Percentiles rank a stretch among this genome's conserved stretches.
These are phyloP conservation scores for Mionectes olivaceus DNA, from an alignment of 2,797 vertebrate genomes.

Conservation along the genomic window DNA sequence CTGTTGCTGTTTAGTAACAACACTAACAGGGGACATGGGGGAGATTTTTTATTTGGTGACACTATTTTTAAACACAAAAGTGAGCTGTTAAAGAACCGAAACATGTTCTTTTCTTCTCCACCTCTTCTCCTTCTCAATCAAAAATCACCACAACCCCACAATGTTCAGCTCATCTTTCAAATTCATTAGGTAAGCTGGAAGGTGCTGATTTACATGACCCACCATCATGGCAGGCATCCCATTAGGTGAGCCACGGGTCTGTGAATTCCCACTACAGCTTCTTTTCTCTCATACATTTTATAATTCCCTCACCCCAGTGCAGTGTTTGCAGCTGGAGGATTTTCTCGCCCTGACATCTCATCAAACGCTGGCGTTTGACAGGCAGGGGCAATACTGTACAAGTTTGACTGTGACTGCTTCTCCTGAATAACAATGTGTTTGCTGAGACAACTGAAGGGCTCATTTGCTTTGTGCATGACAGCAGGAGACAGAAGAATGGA, in stretches of 20 bases:
- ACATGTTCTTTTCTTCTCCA: not conserved
- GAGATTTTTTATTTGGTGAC: not conserved
- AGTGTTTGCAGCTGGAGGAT: not conserved
- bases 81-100: not conserved
- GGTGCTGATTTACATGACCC: not conserved
- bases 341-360: not conserved
- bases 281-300: not conserved
- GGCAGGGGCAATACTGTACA: not conserved
- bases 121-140: not conserved
- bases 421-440: not conserved
- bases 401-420: not conserved
- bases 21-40: rapidly evolving
- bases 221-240: not conserved
- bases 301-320: not conserved
- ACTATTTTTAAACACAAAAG: not conserved
- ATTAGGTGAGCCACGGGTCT: rapidly evolving
- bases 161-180: not conserved
- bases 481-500: not conserved
- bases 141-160: not conserved
- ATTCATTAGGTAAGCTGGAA: not conserved
- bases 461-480: not conserved
- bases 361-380: not conserved
- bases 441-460: not conserved
- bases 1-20: not conserved
- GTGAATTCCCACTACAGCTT: not conserved